These are phyloP conservation scores for Pseudochirops cupreus DNA, from an alignment of 2,797 vertebrate species.

Conservation along the genomic window DNA sequence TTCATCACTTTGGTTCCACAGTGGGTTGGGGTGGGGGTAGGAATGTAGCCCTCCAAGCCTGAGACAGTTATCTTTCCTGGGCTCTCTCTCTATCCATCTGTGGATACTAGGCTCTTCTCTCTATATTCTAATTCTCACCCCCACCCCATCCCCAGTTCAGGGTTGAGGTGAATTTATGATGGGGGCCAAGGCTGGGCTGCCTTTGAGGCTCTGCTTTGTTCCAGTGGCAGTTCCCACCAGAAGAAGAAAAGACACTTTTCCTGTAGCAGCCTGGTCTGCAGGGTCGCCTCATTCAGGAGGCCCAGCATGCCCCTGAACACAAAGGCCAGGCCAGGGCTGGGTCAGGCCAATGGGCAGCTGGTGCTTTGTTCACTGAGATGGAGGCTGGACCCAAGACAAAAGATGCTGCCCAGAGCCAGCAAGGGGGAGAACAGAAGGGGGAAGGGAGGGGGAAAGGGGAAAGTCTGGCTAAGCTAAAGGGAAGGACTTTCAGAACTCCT, in stretches of 20 bases:
- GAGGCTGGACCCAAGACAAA: background rate
- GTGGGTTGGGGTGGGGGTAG: background rate
- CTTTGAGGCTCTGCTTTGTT: background rate
- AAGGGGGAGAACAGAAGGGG: background rate
- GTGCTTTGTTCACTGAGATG: background rate
- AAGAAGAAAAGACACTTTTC: background rate
- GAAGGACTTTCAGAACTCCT: background rate
- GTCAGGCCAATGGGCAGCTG: background rate
- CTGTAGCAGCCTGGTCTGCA: background rate
- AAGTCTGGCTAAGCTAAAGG: background rate
- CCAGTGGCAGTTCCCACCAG: background rate
- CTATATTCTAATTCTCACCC: background rate
- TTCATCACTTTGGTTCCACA: background rate
- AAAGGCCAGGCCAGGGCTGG: conserved; percentile 5
- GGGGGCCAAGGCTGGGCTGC: background rate
- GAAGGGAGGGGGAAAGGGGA: background rate
- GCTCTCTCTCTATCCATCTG: background rate
- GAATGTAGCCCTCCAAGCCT: background rate
- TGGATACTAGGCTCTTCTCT: background rate
- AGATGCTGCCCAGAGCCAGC: background rate
- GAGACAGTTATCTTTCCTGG: background rate
- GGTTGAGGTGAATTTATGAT: conserved; percentile 26
- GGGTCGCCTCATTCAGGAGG: background rate
- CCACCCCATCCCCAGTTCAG: background rate
- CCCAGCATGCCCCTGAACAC: background rate